These are phyloP conservation scores for Agrilus planipennis DNA, from an alignment of 1,140 invertebrate species.

Conservation along the genomic window DNA sequence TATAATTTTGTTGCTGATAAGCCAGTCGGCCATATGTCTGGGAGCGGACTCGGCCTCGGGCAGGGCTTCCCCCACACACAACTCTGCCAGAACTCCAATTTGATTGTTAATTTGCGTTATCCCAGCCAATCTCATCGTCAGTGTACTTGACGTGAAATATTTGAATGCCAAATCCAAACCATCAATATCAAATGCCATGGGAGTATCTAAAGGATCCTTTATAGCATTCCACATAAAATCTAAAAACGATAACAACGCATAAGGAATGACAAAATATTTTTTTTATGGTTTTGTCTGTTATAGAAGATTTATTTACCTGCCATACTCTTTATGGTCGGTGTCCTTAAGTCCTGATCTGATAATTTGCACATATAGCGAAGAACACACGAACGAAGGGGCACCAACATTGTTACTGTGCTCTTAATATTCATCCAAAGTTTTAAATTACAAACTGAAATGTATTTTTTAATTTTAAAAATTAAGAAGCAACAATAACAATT, in stretches of 20 bases:
- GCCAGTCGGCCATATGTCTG: conserved; percentile 73
- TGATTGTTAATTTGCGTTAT: conserved; percentile 92
- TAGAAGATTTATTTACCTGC: too few species aligned
- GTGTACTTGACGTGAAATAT: conserved; percentile 84
- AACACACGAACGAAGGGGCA: conserved; percentile 72
- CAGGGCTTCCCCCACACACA: conserved; percentile 75
- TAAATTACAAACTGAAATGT: conserved; percentile 63
- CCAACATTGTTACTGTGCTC: conserved; percentile 75
- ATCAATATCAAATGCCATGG: conserved; percentile 76
- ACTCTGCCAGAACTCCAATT: conserved; percentile 81
- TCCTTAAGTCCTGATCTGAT: conserved; percentile 78
- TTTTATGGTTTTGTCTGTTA: too few species aligned
- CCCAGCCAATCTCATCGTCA: conserved; percentile 81
- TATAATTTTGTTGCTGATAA: conserved; percentile 83
- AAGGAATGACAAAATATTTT: background rate
- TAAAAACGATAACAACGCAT: conserved; percentile 28
- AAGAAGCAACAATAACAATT: too few species aligned
- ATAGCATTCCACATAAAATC: conserved; percentile 91
- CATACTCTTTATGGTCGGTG: conserved; percentile 79
- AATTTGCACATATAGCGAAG: conserved; percentile 88
- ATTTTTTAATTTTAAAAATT: conserved; percentile 2
- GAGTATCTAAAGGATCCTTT: conserved; percentile 80
- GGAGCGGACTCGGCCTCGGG: conserved; percentile 73
- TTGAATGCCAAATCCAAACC: conserved; percentile 86
- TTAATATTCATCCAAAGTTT: conserved; percentile 90